These are phyloP conservation scores for Hypocryptadius cinnamomeus DNA, from an alignment of 2,113 vertebrate species.

Conservation along the genomic window DNA sequence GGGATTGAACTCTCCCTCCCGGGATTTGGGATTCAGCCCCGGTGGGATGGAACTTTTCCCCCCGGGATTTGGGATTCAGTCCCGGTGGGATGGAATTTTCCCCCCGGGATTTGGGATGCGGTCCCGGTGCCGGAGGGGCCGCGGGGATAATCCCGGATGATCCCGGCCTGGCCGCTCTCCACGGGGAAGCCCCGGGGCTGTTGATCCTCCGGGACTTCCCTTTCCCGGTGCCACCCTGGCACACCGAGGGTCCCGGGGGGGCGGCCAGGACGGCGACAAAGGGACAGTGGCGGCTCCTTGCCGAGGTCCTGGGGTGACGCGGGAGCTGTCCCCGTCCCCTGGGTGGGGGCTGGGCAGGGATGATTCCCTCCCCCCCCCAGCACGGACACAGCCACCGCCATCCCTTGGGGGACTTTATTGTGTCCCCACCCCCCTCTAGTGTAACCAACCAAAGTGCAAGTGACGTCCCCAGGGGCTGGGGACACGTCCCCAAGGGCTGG, in stretches of 20 bases:
- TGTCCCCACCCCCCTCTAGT: background rate
- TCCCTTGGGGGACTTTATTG: background rate
- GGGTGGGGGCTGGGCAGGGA: no score
- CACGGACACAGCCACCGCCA: accelerated
- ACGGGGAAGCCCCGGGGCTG: background rate
- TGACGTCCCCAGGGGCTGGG: background rate
- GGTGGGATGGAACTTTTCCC: no score
- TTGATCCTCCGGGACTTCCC: background rate
- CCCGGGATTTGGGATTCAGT: no score
- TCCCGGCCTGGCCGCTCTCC: background rate
- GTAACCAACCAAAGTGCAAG: background rate
- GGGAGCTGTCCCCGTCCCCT: background rate
- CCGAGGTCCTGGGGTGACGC: no score
- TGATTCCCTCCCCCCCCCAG: background rate
- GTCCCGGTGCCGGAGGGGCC: background rate
- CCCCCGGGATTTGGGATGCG: background rate
- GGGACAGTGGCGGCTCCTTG: background rate
- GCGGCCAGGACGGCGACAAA: background rate
- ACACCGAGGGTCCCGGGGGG: background rate
- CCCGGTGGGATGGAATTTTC: no score
- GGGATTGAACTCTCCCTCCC: no score
- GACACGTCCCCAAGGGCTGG: background rate
- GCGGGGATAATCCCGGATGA: background rate
- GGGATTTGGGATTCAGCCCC: no score
- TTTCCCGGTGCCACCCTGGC: background rate